These are phyloP conservation scores for Zosterops hypoxanthus DNA, from an alignment of 2,113 vertebrate genomes.

Conservation along the genomic window DNA sequence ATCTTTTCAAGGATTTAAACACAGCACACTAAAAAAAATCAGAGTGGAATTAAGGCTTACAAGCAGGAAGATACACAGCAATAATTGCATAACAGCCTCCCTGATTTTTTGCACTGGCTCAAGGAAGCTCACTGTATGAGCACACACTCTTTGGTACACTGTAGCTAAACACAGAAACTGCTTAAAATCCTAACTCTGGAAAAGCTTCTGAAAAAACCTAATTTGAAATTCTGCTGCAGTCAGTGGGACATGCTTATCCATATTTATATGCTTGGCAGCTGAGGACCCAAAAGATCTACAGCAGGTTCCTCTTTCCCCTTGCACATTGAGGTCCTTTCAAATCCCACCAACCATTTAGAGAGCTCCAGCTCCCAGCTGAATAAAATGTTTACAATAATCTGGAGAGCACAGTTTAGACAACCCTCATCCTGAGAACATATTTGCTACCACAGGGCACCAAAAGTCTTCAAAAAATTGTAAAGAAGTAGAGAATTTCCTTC, in stretches of 20 bases:
- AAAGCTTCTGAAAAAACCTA: background rate
- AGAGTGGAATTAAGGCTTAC: background rate
- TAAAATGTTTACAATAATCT: background rate
- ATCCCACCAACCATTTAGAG: background rate
- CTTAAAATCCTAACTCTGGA: background rate
- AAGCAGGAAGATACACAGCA: background rate
- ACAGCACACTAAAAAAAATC: background rate
- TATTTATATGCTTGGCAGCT: background rate
- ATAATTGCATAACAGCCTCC: slow-evolving; percentile 31
- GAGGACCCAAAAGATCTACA: background rate
- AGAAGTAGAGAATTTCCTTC: background rate
- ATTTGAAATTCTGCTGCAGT: background rate
- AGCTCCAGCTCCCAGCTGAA: background rate
- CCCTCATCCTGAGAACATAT: background rate
- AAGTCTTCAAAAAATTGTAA: background rate
- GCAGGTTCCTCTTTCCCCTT: background rate
- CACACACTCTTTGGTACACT: background rate
- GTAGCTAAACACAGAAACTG: background rate
- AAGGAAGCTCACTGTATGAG: background rate
- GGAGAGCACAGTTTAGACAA: background rate
- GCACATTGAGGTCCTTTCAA: background rate
- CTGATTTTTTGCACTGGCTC: background rate
- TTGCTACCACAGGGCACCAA: background rate
- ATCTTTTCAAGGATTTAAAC: slow-evolving; percentile 1
- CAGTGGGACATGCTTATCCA: background rate